A percentile compares a stretch with the other conserved stretches of the same genome.
Evolutionary conservation across 2,888 invertebrate genomes (phyloP).

Genomic region (Dryobota labecula): DNA sequence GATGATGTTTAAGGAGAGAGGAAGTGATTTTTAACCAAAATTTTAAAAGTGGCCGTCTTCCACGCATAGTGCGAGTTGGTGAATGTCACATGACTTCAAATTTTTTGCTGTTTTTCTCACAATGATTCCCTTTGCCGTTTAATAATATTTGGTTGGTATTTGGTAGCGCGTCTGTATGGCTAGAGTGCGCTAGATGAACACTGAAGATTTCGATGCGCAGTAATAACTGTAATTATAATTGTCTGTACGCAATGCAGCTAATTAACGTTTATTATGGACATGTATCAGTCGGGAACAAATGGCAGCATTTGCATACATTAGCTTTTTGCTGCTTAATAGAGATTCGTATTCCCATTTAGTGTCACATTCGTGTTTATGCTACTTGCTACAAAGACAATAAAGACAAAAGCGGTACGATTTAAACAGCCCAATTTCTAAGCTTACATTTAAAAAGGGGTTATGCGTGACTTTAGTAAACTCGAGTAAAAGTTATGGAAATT

Average conservation of each 20-base stretch:
- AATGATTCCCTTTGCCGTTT: background rate
- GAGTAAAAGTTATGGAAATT: background rate
- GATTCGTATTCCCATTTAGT: conserved; percentile 10
- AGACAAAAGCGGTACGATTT: background rate
- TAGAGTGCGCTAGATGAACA: background rate
- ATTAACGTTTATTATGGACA: conserved; percentile 28
- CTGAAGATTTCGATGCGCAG: background rate
- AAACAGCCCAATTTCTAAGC: background rate
- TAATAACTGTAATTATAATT: conserved; percentile 29
- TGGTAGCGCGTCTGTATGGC: too few species aligned
- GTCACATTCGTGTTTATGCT: background rate
- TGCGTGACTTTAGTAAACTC: background rate
- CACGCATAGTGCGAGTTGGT: background rate
- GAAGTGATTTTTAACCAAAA: too few species aligned
- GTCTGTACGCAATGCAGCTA: conserved; percentile 9
- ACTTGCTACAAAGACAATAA: background rate
- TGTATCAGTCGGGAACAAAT: conserved; percentile 14
- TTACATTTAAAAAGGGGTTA: background rate
- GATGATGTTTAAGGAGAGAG: too few species aligned
- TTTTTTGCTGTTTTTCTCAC: background rate
- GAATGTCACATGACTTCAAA: background rate
- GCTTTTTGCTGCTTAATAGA: conserved; percentile 17
- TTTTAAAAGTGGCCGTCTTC: too few species aligned
- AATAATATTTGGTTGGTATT: background rate
- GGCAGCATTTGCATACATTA: conserved; percentile 30